These are phyloP conservation scores for Meghimatium bilineatum DNA, from an alignment of 2,888 invertebrate genomes.

Conservation along the genomic window DNA sequence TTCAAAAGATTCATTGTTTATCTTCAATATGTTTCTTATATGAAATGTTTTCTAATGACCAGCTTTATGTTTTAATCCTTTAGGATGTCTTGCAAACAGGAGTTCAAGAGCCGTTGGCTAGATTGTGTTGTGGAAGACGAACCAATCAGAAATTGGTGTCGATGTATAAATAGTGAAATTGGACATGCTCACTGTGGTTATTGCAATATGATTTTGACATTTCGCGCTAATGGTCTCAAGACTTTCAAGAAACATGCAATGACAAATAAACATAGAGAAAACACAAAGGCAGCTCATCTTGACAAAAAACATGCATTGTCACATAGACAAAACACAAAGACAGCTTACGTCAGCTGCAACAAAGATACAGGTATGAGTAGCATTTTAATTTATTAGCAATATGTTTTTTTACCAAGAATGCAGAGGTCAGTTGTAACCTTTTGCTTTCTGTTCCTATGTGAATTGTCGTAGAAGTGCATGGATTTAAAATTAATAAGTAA, in stretches of 20 bases:
- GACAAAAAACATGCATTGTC: conserved; percentile 12
- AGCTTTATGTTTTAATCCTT: neutral
- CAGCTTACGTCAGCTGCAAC: neutral
- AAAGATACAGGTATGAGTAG: neutral
- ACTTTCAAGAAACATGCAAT: conserved; percentile 25
- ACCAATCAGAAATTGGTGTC: conserved; percentile 29
- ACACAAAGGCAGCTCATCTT: conserved; percentile 6
- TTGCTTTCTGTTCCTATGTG: no score
- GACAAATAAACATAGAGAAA: conserved; percentile 18
- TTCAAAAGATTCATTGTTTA: no score
- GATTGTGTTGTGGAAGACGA: conserved; percentile 19
- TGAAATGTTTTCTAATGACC: no score
- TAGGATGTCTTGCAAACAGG: neutral
- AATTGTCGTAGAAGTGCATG: no score
- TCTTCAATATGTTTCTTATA: no score
- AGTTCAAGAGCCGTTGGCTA: conserved; percentile 20
- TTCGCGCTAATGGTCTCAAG: neutral
- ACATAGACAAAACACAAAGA: conserved; percentile 21
- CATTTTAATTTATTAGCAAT: no score
- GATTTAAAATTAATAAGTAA: no score
- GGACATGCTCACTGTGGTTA: conserved; percentile 12
- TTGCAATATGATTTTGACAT: conserved; percentile 13
- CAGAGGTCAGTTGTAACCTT: no score
- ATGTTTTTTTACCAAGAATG: no score
- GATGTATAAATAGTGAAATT: neutral